A percentile compares a stretch with the other conserved stretches of the same genome.
Conservation (phyloP, 2,113 vertebrate genomes). For the Oncorhynchus masou region DNA sequence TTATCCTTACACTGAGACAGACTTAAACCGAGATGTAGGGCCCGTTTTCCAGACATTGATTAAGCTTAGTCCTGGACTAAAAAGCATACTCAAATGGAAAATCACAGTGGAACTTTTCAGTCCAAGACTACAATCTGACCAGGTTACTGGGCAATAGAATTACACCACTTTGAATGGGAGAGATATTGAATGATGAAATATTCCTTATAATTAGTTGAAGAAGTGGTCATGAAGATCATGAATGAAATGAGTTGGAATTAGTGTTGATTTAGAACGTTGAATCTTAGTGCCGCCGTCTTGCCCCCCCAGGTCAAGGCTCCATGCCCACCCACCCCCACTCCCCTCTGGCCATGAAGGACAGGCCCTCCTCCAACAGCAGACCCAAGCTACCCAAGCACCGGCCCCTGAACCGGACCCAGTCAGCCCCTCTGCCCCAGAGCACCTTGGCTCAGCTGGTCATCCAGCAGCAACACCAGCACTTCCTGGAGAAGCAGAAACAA, state of each 20-base stretch:
- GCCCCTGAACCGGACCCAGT: conserved; percentile 94
- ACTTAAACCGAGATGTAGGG: too few species aligned
- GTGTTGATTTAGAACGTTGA: background rate
- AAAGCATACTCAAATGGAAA: too few species aligned
- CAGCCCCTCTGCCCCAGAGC: conserved; percentile 93
- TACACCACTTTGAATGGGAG: too few species aligned
- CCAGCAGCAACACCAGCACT: conserved; percentile 97
- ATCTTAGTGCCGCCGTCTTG: background rate
- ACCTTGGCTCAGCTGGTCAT: conserved; percentile 95
- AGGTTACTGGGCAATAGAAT: too few species aligned
- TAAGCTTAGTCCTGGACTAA: too few species aligned
- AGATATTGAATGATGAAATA: too few species aligned
- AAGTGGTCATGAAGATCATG: too few species aligned
- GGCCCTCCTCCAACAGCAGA: conserved; percentile 78
- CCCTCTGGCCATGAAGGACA: conserved; percentile 87
- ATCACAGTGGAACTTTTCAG: too few species aligned
- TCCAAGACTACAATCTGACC: too few species aligned
- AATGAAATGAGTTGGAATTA: too few species aligned
- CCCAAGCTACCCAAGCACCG: conserved; percentile 93
- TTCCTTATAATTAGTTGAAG: too few species aligned
- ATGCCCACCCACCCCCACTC: conserved; percentile 88
- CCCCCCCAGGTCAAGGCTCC: conserved; percentile 73
- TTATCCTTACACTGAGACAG: background rate
- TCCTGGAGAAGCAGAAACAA: conserved; percentile 96
- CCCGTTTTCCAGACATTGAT: too few species aligned